phyloP scores from a whole-genome alignment of 2,797 vertebrate species.

The Periophthalmus magnuspinnatus region DNA sequence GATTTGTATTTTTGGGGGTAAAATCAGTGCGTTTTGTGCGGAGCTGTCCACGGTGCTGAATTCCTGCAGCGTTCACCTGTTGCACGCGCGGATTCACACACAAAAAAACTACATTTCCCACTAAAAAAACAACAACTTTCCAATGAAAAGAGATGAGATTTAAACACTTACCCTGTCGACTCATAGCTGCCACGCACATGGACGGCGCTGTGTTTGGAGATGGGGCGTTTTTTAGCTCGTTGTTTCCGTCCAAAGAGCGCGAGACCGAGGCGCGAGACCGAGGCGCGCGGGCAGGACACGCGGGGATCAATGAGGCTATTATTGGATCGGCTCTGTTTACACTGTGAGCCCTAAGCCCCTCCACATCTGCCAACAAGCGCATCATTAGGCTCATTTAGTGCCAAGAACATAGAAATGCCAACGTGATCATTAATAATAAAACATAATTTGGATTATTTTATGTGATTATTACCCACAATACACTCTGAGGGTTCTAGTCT shows the following conservation, averaged over 20 bases:
- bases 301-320: constrained; percentile 32
- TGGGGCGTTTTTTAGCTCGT: neutral
- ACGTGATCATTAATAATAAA: neutral
- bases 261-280: neutral
- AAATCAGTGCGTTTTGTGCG: neutral
- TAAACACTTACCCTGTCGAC: constrained; percentile 54
- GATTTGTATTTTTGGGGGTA: neutral
- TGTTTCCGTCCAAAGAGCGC: constrained; percentile 30
- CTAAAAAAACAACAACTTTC: neutral
- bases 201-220: constrained; percentile 12
- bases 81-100: constrained; percentile 33
- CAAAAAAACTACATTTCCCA: neutral
- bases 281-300: neutral
- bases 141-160: too few species aligned
- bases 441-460: too few species aligned
- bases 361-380: neutral
- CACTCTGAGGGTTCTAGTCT: too few species aligned
- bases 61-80: constrained; percentile 56
- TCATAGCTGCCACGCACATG: constrained; percentile 51
- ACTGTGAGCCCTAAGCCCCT: neutral
- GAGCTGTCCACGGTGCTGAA: constrained; percentile 60
- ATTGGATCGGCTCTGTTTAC: constrained; percentile 17
- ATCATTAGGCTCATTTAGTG: neutral
- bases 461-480: too few species aligned
- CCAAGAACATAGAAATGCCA: neutral